Conservation (phyloP, 1,140 invertebrate genomes). For the Orchesella cincta region DNA sequence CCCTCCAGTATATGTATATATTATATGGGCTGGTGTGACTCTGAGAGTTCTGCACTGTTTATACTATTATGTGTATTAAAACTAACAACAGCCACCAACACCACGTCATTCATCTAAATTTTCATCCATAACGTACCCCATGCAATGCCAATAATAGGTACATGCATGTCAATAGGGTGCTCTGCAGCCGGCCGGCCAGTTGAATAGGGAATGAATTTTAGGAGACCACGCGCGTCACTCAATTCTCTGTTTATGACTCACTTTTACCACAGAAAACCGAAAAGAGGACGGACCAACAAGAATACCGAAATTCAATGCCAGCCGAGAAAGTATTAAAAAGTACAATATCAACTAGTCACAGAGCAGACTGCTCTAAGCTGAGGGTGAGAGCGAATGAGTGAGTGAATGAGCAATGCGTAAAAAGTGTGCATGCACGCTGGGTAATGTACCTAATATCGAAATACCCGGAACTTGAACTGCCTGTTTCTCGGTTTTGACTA, state of each 20-base stretch:
- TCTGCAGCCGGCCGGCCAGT: not conserved
- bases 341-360: no score
- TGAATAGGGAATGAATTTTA: slow-evolving; percentile 19
- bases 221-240: slow-evolving; percentile 18
- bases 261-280: slow-evolving; percentile 29
- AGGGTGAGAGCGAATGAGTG: not conserved
- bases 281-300: slow-evolving; percentile 13
- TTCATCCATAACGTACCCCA: not conserved
- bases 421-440: not conserved
- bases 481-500: slow-evolving; percentile 19
- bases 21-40: not conserved
- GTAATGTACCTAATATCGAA: not conserved
- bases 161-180: slow-evolving; percentile 3
- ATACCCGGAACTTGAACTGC: slow-evolving; percentile 25
- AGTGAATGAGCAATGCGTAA: slow-evolving; percentile 22
- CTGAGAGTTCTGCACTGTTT: slow-evolving; percentile 6
- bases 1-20: not conserved
- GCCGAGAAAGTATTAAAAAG: slow-evolving; percentile 25
- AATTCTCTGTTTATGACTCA: slow-evolving; percentile 29
- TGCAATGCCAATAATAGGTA: slow-evolving; percentile 5
- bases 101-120: slow-evolving; percentile 19
- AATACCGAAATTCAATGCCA: slow-evolving; percentile 1
- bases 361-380: not conserved
- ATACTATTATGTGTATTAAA: slow-evolving; percentile 15
- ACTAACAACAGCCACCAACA: slow-evolving; percentile 20